Base-by-base conservation (phyloP, 2,113 vertebrate species). In the Pseudonaja textilis region DNA sequence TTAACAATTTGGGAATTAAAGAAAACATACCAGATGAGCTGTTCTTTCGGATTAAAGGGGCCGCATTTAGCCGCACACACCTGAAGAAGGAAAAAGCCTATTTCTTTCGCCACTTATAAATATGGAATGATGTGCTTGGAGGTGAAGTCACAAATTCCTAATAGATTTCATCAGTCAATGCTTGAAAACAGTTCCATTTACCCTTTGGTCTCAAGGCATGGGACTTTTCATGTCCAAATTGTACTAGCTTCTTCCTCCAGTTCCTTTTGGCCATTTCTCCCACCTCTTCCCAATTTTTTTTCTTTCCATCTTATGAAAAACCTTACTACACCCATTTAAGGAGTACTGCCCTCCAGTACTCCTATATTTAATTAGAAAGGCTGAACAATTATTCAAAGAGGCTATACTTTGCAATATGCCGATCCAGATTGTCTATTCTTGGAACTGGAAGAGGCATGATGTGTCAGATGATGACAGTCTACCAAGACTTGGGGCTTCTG, bases 131-230 rank as follows among this genome's bases (percentile, higher is more conserved):
- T 96, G 96, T 92, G 95, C 96, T 97, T 94, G 93, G 96, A 97
- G 98, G 96, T 95, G 56, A 95, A 93, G 96, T 93, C 97, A 95
- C 94, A 91, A 93, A 95, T 96, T 95, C 96, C 94, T 96, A 95
- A 95, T 97, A 96, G 97, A 97, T 97, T 97, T 95, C 97, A 97
- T 95, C 59, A 94, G 94, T 86, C 97, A 95, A 95, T 96, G 97
- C 97, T 97, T 97, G 97, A 97, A 98, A 97, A 97, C 96, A 97
- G 93, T 97, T 98, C 96, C 97, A 98, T 97, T 97, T 96, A 96
- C 96, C 97, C 97, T 96, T 93, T 87, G 95, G 98, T 97, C 97
- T 97, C 96, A 92, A 96, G 93, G 96, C 96, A 96, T 3, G 94
- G 97, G 95, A 95, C 95, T 93, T 97, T 97, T 96, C 96, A 96